phyloP scores from a whole-genome alignment of 2,797 vertebrate genomes.

The Lates japonicus region DNA sequence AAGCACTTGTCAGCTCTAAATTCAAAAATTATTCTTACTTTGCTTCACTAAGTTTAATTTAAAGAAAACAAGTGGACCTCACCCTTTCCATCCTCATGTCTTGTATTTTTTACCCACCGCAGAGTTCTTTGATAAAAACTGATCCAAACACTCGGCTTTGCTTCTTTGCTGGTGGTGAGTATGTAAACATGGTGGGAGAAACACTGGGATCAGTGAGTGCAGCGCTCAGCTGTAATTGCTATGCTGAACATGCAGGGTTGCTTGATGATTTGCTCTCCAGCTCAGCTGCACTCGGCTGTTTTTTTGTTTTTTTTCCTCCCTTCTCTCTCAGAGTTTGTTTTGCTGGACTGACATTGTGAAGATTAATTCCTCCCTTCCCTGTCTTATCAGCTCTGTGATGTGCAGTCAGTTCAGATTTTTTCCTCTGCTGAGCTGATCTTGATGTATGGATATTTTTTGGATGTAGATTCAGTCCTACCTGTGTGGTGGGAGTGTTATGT shows the following conservation, averaged over 20 bases:
- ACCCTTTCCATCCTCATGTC: not conserved
- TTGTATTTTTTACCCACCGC: not conserved
- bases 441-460: not conserved
- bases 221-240: slow-evolving; percentile 39
- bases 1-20: too few species aligned
- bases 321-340: slow-evolving; percentile 7
- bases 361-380: not conserved
- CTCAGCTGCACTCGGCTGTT: slow-evolving; percentile 24
- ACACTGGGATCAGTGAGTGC: slow-evolving; percentile 28
- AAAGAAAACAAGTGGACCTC: not conserved
- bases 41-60: too few species aligned
- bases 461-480: not conserved
- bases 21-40: too few species aligned
- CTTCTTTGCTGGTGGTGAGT: slow-evolving; percentile 6
- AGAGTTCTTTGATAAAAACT: not conserved
- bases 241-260: slow-evolving; percentile 47
- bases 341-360: not conserved
- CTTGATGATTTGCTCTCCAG: slow-evolving; percentile 21
- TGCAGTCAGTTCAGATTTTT: not conserved
- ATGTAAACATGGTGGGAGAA: slow-evolving; percentile 24
- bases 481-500: slow-evolving; percentile 42
- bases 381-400: not conserved
- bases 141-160: not conserved
- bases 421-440: not conserved
- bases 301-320: not conserved